Base-by-base conservation (phyloP, 2,888 invertebrate species). In the Acanthopleura granulata region DNA sequence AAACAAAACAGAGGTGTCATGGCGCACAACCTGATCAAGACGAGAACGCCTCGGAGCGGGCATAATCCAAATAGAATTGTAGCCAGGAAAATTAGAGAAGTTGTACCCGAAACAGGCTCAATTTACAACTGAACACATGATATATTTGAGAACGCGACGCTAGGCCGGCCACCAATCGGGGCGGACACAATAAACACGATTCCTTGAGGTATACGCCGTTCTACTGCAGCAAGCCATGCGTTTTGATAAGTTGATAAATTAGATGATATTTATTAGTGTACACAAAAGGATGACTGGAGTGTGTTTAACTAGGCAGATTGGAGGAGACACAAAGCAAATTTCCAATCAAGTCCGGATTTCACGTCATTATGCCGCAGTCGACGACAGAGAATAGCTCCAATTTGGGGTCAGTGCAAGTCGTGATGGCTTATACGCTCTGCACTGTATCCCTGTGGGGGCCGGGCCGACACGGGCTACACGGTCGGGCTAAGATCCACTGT, bases 181-280 rank as follows among this genome's bases (percentile, higher is more conserved):
- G 18, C 22, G 57, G 18, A 18, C 18, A 57, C 57, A 57, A 57
- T 57, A 12, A 57, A 12, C 3, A 12, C 18, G 22, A n/a, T 22
- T n/a, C n/a, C 22, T 57, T 22, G 22, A 22, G 57, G n/a, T 57
- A n/a, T n/a, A 22, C 57, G 57, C 3, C 22, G n/a, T 3, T n/a
- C 57, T 22, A 57, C n/a, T 22, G 22, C 22, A 57, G 66, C 22
- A 66, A 66, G 27, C 66, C 29, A 22, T 22, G 66, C 29, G 66
- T 71, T 71, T 49, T 71, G 18, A 71, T 71, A 71, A 71, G 18
- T 40, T 49, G 71, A 40, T 71, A 49, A 71, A 71, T 71, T 71
- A 71, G 71, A 71, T 49, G 71, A 71, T 71, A 71, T 71, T 40
- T 49, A 49, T 71, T 40, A 40, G n/a, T 14, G 50, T 22, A 16